phyloP scores from a whole-genome alignment of 1,140 invertebrate genomes.

The Pollicipes pollicipes region DNA sequence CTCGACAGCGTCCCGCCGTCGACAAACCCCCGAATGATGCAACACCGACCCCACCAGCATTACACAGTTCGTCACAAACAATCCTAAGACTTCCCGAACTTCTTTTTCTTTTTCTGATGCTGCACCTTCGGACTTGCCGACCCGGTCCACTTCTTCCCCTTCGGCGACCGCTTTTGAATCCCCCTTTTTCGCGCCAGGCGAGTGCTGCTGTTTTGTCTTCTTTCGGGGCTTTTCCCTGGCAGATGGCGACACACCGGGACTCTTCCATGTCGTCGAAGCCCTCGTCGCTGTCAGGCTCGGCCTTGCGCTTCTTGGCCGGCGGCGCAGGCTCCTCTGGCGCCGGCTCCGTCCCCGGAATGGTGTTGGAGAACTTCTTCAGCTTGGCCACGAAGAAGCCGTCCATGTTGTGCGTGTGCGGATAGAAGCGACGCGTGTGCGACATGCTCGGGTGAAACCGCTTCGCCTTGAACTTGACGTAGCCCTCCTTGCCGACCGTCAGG shows the following conservation, averaged over 20 bases:
- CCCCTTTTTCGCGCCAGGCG: neutral
- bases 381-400: conserved; percentile 99
- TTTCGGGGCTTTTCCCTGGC: too few species aligned
- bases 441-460: conserved; percentile 70
- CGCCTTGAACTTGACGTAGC: conserved; percentile 74
- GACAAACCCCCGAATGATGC: too few species aligned
- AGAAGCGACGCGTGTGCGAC: conserved; percentile 76
- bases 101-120: neutral
- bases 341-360: neutral
- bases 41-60: too few species aligned
- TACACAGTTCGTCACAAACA: neutral
- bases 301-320: neutral
- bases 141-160: neutral
- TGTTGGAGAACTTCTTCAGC: conserved; percentile 51
- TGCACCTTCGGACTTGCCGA: neutral
- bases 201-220: neutral
- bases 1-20: too few species aligned
- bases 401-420: conserved; percentile 96
- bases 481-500: conserved; percentile 86
- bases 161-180: neutral
- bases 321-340: neutral
- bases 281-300: neutral
- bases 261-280: neutral
- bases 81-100: neutral
- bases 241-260: too few species aligned